Conservation (phyloP, 2,113 vertebrate species). For the Fulmarus glacialis region DNA sequence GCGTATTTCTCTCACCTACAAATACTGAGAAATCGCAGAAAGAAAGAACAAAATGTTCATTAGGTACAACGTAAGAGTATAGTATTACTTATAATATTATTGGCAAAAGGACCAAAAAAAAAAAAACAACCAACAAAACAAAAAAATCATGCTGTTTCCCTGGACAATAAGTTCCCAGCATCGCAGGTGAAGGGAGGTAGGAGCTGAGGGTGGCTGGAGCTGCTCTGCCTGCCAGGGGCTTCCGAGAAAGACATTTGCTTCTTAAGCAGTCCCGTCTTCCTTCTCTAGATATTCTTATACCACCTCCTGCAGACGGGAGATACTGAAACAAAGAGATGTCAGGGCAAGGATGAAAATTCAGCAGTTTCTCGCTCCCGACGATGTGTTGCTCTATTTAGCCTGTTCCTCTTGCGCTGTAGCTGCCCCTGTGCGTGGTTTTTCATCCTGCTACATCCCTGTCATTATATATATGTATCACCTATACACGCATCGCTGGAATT, state of each 20-base stretch:
- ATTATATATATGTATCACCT: neutral
- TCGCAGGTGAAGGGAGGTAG: neutral
- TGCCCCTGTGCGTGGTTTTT: neutral
- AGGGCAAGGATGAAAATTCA: neutral
- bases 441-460: neutral
- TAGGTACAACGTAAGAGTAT: neutral
- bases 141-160: neutral
- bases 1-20: neutral
- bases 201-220: neutral
- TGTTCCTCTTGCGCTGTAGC: neutral
- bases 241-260: neutral
- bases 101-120: neutral
- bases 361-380: neutral
- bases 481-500: rapidly evolving
- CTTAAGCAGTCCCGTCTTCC: neutral
- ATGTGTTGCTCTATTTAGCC: neutral
- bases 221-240: neutral
- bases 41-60: neutral
- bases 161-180: neutral
- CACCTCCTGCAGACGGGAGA: neutral
- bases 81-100: neutral
- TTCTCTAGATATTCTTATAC: neutral
- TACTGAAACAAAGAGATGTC: constrained; percentile 36
- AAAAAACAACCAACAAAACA: neutral
- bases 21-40: neutral